phyloP scores from a whole-genome alignment of 2,113 vertebrate genomes.

The Morone saxatilis region DNA sequence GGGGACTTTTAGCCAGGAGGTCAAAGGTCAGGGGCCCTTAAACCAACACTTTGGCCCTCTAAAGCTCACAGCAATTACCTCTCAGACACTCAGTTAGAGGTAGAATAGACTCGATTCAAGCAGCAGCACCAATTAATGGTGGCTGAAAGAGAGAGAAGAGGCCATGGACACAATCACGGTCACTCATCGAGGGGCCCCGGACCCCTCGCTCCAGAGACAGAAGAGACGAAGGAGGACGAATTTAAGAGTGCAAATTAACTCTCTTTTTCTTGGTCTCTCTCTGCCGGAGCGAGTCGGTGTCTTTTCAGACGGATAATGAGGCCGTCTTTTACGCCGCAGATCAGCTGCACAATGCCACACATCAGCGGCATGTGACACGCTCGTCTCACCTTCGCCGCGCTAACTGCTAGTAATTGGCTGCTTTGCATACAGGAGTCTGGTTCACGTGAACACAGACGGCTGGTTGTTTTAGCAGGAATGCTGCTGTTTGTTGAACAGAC shows the following conservation, averaged over 20 bases:
- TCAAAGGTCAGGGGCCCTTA: constrained; percentile 81
- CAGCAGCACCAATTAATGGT: constrained; percentile 79
- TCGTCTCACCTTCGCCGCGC: constrained; percentile 35
- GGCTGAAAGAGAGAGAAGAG: constrained; percentile 63
- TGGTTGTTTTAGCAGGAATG: constrained; percentile 6
- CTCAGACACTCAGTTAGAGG: constrained; percentile 31
- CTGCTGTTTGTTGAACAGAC: not conserved
- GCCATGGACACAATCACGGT: constrained; percentile 72
- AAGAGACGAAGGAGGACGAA: constrained; percentile 33
- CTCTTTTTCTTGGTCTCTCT: constrained; percentile 43
- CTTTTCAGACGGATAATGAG: constrained; percentile 75
- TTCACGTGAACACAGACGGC: not conserved
- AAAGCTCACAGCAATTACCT: constrained; percentile 83
- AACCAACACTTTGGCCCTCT: constrained; percentile 79
- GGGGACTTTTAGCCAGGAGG: constrained; percentile 68
- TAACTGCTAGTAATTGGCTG: constrained; percentile 53
- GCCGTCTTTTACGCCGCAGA: constrained; percentile 47
- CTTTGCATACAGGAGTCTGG: constrained; percentile 16
- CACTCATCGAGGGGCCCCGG: constrained; percentile 60
- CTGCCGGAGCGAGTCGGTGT: constrained; percentile 29
- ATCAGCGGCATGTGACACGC: constrained; percentile 35
- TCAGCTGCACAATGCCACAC: constrained; percentile 55
- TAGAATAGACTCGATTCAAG: constrained; percentile 71
- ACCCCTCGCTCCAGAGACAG: constrained; percentile 54
- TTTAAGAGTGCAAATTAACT: constrained; percentile 81